Conservation (phyloP, 2,797 vertebrate genomes). For the Paedocypris micromegethes region DNA sequence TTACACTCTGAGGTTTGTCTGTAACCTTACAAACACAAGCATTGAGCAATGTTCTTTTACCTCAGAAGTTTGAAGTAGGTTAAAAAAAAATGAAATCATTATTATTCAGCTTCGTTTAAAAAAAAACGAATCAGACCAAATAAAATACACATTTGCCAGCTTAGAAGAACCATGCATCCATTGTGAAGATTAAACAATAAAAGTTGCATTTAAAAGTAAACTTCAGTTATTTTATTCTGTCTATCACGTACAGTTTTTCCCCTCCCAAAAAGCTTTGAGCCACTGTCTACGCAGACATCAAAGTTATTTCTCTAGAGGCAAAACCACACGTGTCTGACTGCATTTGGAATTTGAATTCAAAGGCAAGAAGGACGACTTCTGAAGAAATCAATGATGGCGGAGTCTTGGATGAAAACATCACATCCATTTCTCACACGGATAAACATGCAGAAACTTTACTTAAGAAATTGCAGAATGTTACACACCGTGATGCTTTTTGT, state of each 20-base stretch:
- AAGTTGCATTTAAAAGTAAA: constrained; percentile 7
- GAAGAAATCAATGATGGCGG: background rate
- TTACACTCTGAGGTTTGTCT: too few relatives aligned
- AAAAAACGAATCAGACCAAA: too few relatives aligned
- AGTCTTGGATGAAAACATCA: background rate
- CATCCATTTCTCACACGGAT: background rate
- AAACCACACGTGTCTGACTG: background rate
- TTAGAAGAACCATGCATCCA: too few relatives aligned
- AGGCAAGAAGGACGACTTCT: background rate
- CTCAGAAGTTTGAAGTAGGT: too few relatives aligned
- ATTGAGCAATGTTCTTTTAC: too few relatives aligned
- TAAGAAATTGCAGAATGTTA: background rate
- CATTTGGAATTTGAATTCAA: constrained; percentile 7
- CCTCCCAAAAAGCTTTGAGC: background rate
- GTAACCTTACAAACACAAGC: too few relatives aligned
- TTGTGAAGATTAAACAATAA: background rate
- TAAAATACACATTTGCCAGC: too few relatives aligned
- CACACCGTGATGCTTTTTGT: background rate
- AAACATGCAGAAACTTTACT: background rate
- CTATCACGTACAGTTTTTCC: constrained; percentile 4
- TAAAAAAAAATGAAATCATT: too few relatives aligned
- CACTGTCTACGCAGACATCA: background rate
- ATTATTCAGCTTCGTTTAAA: too few relatives aligned
- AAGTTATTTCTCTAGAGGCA: constrained; percentile 18
- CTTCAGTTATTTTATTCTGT: background rate